Evolutionary conservation across 2,888 invertebrate genomes (phyloP).

Genomic region (Reticulitermes lucifugus): DNA sequence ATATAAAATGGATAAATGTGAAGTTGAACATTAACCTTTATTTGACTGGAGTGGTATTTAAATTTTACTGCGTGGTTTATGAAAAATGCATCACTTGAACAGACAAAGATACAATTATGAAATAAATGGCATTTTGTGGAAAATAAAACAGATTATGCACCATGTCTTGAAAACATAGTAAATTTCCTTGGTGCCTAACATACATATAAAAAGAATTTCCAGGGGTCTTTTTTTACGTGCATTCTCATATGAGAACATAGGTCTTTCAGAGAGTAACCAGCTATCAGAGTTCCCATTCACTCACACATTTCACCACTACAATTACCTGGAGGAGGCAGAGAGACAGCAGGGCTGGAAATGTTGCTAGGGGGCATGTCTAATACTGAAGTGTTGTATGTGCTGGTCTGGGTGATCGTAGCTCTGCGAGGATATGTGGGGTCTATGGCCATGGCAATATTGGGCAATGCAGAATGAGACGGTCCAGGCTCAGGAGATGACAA

Average conservation of each 20-base stretch:
- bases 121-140: too few species aligned
- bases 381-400: slow-evolving; percentile 15
- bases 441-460: slow-evolving; percentile 75
- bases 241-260: too few species aligned
- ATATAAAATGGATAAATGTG: background rate
- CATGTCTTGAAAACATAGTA: too few species aligned
- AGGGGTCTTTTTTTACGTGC: too few species aligned
- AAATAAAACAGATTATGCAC: too few species aligned
- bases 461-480: slow-evolving; percentile 58
- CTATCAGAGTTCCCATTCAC: background rate
- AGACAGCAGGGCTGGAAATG: slow-evolving; percentile 60
- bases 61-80: too few species aligned
- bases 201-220: too few species aligned
- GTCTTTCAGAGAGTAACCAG: too few species aligned
- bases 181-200: too few species aligned
- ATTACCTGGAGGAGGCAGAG: slow-evolving; percentile 59
- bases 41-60: too few species aligned
- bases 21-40: background rate
- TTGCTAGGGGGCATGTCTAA: slow-evolving; percentile 56
- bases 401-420: slow-evolving; percentile 35
- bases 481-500: slow-evolving; percentile 56
- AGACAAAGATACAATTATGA: too few species aligned
- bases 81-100: too few species aligned
- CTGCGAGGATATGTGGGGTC: slow-evolving; percentile 72
- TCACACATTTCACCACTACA: background rate